These are phyloP conservation scores for Venusia cambrica DNA, from an alignment of 2,888 invertebrate species.

Conservation along the genomic window DNA sequence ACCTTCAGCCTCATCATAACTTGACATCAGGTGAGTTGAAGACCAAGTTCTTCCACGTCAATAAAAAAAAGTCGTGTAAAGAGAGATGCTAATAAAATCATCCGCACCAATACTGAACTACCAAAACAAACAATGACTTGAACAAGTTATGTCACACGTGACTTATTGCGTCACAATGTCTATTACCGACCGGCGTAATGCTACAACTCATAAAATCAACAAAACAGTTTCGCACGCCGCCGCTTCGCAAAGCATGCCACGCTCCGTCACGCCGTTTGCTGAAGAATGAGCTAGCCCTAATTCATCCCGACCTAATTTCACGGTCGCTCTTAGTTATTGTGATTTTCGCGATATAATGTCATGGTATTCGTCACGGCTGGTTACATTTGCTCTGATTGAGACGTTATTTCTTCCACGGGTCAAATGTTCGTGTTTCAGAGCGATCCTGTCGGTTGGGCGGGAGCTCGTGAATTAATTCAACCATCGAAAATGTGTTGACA, in stretches of 20 bases:
- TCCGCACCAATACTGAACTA: constrained; percentile 26
- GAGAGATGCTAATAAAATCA: constrained; percentile 15
- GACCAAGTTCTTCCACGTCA: background rate
- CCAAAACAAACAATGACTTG: constrained; percentile 34
- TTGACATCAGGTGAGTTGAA: no score
- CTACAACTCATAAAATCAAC: constrained; percentile 64
- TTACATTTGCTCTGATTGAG: constrained; percentile 62
- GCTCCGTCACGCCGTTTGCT: constrained; percentile 58
- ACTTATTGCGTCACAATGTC: constrained; percentile 59
- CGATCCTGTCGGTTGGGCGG: constrained; percentile 37
- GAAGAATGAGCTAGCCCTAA: constrained; percentile 65
- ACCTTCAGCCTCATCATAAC: no score
- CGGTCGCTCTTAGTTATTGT: constrained; percentile 72
- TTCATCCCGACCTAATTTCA: constrained; percentile 72
- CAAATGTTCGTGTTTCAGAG: constrained; percentile 29
- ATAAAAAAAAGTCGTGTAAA: constrained; percentile 2
- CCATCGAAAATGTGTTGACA: constrained; percentile 61
- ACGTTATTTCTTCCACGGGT: constrained; percentile 49
- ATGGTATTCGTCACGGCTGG: constrained; percentile 68
- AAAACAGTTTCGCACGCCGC: constrained; percentile 63
- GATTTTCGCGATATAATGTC: constrained; percentile 65
- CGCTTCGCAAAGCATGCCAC: constrained; percentile 59
- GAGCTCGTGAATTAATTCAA: constrained; percentile 63
- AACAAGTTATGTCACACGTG: constrained; percentile 40
- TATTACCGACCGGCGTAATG: constrained; percentile 41